Percentiles rank a stretch among this genome's conserved stretches.
Evolutionary conservation across 2,797 vertebrate species (phyloP).

Genomic region (Chelon auratus): DNA sequence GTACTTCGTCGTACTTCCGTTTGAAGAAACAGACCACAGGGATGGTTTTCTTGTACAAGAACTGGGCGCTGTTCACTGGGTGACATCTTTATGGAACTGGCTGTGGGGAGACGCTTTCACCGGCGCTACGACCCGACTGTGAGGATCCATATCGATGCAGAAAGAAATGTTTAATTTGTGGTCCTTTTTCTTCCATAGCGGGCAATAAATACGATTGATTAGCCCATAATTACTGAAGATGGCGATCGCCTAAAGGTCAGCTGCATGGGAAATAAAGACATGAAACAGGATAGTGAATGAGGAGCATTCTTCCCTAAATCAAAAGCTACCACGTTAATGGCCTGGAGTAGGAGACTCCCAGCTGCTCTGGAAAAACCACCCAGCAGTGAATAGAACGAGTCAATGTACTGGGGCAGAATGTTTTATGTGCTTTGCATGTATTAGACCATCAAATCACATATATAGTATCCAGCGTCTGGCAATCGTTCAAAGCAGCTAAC

Average conservation of each 20-base stretch:
- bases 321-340: slow-evolving; percentile 29
- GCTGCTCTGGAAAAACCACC: slow-evolving; percentile 31
- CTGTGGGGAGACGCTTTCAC: slow-evolving; percentile 24
- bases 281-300: slow-evolving; percentile 37
- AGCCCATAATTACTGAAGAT: slow-evolving; percentile 36
- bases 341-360: slow-evolving; percentile 12
- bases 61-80: slow-evolving; percentile 57
- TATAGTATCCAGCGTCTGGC: slow-evolving; percentile 13
- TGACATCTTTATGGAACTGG: slow-evolving; percentile 41
- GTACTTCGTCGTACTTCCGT: too few relatives aligned
- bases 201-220: slow-evolving; percentile 66
- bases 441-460: slow-evolving; percentile 33
- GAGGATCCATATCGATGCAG: not conserved
- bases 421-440: slow-evolving; percentile 14
- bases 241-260: slow-evolving; percentile 47
- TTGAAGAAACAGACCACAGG: slow-evolving; percentile 45
- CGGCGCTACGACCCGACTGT: slow-evolving; percentile 43
- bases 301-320: slow-evolving; percentile 41
- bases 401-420: not conserved
- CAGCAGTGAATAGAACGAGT: slow-evolving; percentile 18
- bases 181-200: slow-evolving; percentile 25
- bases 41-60: slow-evolving; percentile 52
- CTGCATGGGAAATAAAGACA: slow-evolving; percentile 28
- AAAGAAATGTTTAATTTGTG: slow-evolving; percentile 25
- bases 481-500: slow-evolving; percentile 4